Evolutionary conservation across 2,797 vertebrate genomes (phyloP), one percentile per base, ranked within the genome.

Genomic region (Rhinella marina): DNA sequence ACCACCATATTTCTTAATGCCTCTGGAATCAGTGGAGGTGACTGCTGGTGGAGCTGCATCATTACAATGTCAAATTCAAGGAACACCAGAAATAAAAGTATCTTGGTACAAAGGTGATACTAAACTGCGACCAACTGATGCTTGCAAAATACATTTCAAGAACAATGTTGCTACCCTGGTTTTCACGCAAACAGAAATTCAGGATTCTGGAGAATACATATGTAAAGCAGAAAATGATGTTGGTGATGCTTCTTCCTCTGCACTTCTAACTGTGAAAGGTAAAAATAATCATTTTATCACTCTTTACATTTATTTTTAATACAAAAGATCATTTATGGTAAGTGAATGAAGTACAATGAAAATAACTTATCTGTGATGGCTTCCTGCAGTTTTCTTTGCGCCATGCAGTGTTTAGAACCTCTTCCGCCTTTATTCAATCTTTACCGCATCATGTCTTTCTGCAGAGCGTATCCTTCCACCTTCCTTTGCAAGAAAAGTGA

Each of bases 101-200:
- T 97, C 97, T 90, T 99, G 98, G 98, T 99, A 97, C 93, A 99
- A 99, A 94, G 98, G 96, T 0, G 98, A 98, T 10, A 97, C 97
- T 23, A 99, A 99, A 93, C 94, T 99, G 75, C 93, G 98, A 83
- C 96, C 97, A 82, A 97, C 96, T 90, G 95, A 96, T 50, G 96
- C 95, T 90, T 98, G 97, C 84, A 98, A 93, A 92, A 93, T 98
- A 82, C 98, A 98, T 91, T 98, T 96, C 92, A 93, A 94, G 27
- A 98, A 97, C 93, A 99, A 97, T 0, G 88, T 96, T 76, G 98
- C 98, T 90, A 97, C 95, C 8, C 94, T 99, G 91, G 97, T 97
- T 94, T 96, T 99, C 92, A 97, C 96, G 92, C 98, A 97, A 94
- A 95, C 95, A 75, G 90, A 92, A 89, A 95, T 96, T 90, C 93